Evolutionary conservation across 2,888 invertebrate genomes (phyloP).

Genomic region (Acrobasis consociella): DNA sequence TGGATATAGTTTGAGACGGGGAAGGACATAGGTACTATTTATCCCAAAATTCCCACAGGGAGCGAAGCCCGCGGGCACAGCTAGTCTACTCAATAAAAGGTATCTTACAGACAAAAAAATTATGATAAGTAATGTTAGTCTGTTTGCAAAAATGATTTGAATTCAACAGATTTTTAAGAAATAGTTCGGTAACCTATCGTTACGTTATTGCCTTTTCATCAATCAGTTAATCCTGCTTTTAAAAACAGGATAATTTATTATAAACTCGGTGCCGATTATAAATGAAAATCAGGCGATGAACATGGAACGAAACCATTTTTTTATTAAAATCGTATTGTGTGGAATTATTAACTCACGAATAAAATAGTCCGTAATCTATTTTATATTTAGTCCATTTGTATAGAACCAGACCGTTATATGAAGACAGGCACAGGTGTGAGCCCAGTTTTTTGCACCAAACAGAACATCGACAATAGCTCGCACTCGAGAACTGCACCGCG

Average conservation of each 20-base stretch:
- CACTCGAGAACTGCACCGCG: constrained; percentile 61
- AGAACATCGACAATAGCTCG: constrained; percentile 65
- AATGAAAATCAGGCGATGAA: constrained; percentile 6
- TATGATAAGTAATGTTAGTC: too few relatives aligned
- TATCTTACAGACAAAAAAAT: too few relatives aligned
- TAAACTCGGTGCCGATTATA: neutral
- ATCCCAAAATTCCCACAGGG: too few relatives aligned
- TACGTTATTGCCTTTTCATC: too few relatives aligned
- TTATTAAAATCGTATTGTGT: constrained; percentile 31
- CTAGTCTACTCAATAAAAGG: too few relatives aligned
- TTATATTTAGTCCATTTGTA: constrained; percentile 46
- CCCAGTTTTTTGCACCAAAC: constrained; percentile 54
- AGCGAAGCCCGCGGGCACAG: too few relatives aligned
- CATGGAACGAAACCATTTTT: constrained; percentile 11
- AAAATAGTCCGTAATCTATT: constrained; percentile 47
- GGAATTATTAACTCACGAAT: constrained; percentile 35
- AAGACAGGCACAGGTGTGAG: constrained; percentile 72
- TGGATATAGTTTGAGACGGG: too few relatives aligned
- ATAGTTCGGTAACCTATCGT: too few relatives aligned
- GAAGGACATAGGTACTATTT: too few relatives aligned
- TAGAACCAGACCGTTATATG: constrained; percentile 42
- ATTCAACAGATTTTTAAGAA: too few relatives aligned
- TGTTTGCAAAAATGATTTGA: too few relatives aligned
- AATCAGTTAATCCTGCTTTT: neutral
- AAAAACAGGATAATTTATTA: neutral